Conservation (phyloP, 2,888 invertebrate species). For the Cerastoderma edule region DNA sequence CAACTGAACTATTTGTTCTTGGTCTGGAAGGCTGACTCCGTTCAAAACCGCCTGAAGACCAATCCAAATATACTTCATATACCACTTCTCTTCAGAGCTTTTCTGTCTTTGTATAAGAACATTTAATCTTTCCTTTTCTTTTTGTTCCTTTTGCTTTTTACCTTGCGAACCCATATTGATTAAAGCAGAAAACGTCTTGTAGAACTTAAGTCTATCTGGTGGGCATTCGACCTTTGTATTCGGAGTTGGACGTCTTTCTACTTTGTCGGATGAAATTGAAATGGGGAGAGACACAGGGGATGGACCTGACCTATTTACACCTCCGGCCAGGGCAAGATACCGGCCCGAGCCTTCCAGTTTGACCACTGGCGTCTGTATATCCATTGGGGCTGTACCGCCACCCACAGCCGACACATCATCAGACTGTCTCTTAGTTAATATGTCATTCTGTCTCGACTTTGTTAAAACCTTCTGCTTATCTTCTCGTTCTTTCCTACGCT, state of each 20-base stretch:
- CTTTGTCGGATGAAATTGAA: slow-evolving; percentile 26
- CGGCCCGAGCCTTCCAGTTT: slow-evolving; percentile 72
- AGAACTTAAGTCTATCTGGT: slow-evolving; percentile 76
- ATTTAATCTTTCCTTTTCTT: slow-evolving; percentile 57
- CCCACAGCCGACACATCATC: slow-evolving; percentile 62
- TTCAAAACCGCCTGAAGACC: slow-evolving; percentile 91
- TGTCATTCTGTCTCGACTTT: slow-evolving; percentile 67
- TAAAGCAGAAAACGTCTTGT: slow-evolving; percentile 89
- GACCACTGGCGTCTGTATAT: slow-evolving; percentile 55
- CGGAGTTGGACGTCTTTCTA: slow-evolving; percentile 49
- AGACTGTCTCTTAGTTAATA: slow-evolving; percentile 67
- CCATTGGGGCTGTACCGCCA: slow-evolving; percentile 63
- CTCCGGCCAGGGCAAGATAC: slow-evolving; percentile 44
- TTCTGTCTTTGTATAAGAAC: slow-evolving; percentile 75
- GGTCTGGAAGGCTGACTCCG: slow-evolving; percentile 87
- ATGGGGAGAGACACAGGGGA: slow-evolving; percentile 25
- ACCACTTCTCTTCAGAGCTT: slow-evolving; percentile 93
- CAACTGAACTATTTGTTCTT: slow-evolving; percentile 90
- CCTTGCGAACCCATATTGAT: slow-evolving; percentile 87
- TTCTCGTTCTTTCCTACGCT: slow-evolving; percentile 66
- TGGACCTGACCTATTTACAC: slow-evolving; percentile 28
- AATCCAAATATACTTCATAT: slow-evolving; percentile 96
- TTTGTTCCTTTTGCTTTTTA: slow-evolving; percentile 78
- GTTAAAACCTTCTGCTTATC: slow-evolving; percentile 72
- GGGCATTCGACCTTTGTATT: slow-evolving; percentile 68